phyloP scores from a whole-genome alignment of 2,113 vertebrate species.

The Aptenodytes forsteri region DNA sequence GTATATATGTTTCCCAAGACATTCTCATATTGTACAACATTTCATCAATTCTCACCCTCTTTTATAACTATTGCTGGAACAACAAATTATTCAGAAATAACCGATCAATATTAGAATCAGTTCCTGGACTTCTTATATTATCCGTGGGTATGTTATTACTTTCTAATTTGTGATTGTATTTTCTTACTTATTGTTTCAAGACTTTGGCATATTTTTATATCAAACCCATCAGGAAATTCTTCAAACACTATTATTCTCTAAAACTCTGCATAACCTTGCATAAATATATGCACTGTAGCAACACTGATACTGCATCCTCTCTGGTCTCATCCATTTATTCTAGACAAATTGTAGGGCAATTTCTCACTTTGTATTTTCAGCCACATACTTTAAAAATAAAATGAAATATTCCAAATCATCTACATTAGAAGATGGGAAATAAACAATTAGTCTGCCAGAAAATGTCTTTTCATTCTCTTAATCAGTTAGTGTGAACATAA shows the following conservation, averaged over 20 bases:
- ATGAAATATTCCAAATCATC: background rate
- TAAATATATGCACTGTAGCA: background rate
- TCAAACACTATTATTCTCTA: background rate
- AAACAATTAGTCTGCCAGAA: background rate
- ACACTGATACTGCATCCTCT: background rate
- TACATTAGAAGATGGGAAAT: background rate
- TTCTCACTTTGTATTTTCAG: background rate
- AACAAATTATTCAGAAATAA: slow-evolving; percentile 69
- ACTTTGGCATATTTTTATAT: background rate
- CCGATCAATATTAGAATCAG: slow-evolving; percentile 59
- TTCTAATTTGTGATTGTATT: slow-evolving; percentile 12
- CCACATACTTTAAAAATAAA: background rate
- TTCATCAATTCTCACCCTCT: slow-evolving; percentile 60
- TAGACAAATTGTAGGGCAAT: background rate
- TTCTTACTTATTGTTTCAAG: slow-evolving; percentile 12
- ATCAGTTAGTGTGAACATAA: background rate
- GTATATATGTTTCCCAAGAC: slow-evolving; percentile 64
- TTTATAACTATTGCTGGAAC: slow-evolving; percentile 72
- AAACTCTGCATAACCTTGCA: background rate
- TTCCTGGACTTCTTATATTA: background rate
- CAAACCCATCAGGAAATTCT: background rate
- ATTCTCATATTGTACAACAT: slow-evolving; percentile 23
- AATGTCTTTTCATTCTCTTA: background rate
- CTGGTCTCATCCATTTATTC: background rate
- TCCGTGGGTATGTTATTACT: slow-evolving; percentile 18